phyloP scores from a whole-genome alignment of 2,888 invertebrate species.

The Rhyacophila evoluta region DNA sequence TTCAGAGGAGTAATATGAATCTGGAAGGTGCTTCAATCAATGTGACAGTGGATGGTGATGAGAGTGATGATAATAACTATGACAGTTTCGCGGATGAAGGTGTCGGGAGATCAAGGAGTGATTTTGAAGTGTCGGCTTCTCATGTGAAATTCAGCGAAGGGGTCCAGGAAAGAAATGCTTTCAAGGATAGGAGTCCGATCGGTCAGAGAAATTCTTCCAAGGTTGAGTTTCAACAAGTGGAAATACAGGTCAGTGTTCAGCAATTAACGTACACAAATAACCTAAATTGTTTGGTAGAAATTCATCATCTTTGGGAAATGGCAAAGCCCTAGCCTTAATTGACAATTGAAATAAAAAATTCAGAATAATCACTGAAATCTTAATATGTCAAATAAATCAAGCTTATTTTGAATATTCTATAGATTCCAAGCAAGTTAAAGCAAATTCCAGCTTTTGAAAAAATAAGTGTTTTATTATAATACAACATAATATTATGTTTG shows the following conservation, averaged over 20 bases:
- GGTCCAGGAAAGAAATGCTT: constrained; percentile 47
- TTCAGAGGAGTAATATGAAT: constrained; percentile 40
- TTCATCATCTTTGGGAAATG: too few species aligned
- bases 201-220: constrained; percentile 53
- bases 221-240: constrained; percentile 62
- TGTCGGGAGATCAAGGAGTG: background rate
- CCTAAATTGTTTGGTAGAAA: too few species aligned
- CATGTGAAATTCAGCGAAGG: background rate
- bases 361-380: too few species aligned
- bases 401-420: too few species aligned
- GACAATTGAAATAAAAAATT: too few species aligned
- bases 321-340: too few species aligned
- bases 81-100: constrained; percentile 26
- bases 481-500: too few species aligned
- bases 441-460: too few species aligned
- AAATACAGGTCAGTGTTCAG: constrained; percentile 69
- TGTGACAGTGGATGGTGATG: background rate
- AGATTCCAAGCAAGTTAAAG: too few species aligned
- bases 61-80: constrained; percentile 7
- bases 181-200: constrained; percentile 16
- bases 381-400: too few species aligned
- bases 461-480: too few species aligned
- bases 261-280: too few species aligned
- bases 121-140: background rate
- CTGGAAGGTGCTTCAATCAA: constrained; percentile 8